Evolutionary conservation across 2,113 vertebrate species (phyloP), one percentile per base, ranked within the genome.

Genomic region (Tragelaphus imberbis): DNA sequence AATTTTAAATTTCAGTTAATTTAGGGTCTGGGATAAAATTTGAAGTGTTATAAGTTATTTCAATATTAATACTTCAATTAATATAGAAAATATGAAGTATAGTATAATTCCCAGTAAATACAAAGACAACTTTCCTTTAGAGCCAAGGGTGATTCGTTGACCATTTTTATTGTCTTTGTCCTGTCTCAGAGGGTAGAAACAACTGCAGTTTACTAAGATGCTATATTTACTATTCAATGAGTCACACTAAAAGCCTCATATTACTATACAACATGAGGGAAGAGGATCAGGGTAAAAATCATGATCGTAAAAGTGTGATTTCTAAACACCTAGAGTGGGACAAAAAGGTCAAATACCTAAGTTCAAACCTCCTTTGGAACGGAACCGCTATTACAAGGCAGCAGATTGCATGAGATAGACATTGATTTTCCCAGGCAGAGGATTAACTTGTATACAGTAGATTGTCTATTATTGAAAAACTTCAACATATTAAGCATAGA

Each of bases 191-290:
- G n/a, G 88, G 33, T 71, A 94, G 58, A 28, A 77, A 93, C 96
- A 86, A 36, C 55, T 96, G 21, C 5, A 79, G 65, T 82, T 97
- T 53, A 82, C 58, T 81, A 90, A 33, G 44, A 88, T 75, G 71
- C 89, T 96, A 21, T 91, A 89, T 97, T 94, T 94, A 51, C 44
- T 95, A 23, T 91, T 94, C 55, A 30, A 2, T 30, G 86, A 97
- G 30, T 95, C 88, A 97, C 82, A 61, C 7, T 79, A 44, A 94
- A 94, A 94, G 53, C 28, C 80, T 68, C 28, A 81, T 58, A n/a
- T 84, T 95, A 59, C 63, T 97, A 97, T 75, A 65, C n/a, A 47
- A 17, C 28, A 33, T 47, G 56, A 90, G 28, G 63, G 94, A 87
- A n/a, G 23, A 51, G 53, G 36, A 81, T 92, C 71, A 94, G 61